Base-by-base conservation (phyloP, 35 echinoderm and acorn worm species). In the Apostichopus californicus region DNA sequence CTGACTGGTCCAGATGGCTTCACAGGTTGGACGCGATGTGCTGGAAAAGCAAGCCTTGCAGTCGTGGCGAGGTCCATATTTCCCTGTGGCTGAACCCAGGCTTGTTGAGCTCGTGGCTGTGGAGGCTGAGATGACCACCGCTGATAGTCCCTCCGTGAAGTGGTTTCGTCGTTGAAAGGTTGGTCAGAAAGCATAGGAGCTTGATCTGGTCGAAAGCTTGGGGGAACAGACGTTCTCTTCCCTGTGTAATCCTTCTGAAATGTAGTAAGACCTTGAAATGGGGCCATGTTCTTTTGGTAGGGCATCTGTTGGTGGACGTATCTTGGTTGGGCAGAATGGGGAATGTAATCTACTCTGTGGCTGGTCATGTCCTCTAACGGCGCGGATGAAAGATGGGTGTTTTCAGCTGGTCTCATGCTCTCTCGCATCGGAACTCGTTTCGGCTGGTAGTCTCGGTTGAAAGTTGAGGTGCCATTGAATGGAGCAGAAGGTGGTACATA, bases 111-210 rank as follows among this genome's bases (percentile, higher is more conserved):
- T 25, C 94, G 81, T 6, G 88, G 80, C 46, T 93, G 93, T 5
- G 95, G 91, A 6, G 93, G 95, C 88, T 73, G 18, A 3, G 90
- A 59, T 12, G 96, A 86, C 95, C 95, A 99, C 77, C 87, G 81
- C 81, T 93, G 94, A 86, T 88, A 99, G 61, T 95, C 94, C 10
- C 91, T 61, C 22, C 86, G 92, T 77, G 96, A 99, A 8, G 97
- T 99, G 2, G 95, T 99, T 87, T 94, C 94, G 78, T 99, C 97
- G 64, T 96, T 95, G 77, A 99, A 98, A 13, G 97, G 97, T 22
- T 93, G 93, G 77, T 98, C 93, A 0, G 93, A 99, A 65, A 93
- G 91, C 10, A 96, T 22, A 21, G 97, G 93, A 4, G 86, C 86
- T 54, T 91, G 86, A 65, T 90, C 88, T 12, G 97, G 97, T 56